phyloP scores from a whole-genome alignment of 2,888 invertebrate species.

The Heliconius cydno region DNA sequence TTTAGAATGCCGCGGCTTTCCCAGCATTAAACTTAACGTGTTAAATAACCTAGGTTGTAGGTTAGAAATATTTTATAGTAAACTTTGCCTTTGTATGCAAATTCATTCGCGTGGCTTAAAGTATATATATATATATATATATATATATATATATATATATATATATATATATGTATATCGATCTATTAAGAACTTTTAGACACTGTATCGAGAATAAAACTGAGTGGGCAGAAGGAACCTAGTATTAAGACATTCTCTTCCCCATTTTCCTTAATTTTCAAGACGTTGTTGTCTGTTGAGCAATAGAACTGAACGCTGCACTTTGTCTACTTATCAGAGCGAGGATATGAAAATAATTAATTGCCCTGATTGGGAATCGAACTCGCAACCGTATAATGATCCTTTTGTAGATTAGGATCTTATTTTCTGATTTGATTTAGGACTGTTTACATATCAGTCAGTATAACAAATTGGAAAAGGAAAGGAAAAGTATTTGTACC shows the following conservation, averaged over 20 bases:
- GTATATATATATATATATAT: not conserved
- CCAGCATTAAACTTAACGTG: slow-evolving; percentile 6
- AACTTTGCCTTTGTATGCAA: not conserved
- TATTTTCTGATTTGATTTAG: not conserved
- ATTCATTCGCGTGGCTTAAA: not conserved
- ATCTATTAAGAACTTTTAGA: not conserved
- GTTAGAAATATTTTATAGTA: not conserved
- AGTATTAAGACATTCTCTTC: not conserved
- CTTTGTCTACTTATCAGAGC: not conserved
- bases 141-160: not conserved
- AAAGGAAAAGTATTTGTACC: not conserved
- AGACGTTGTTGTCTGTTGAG: too few species aligned
- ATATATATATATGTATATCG: not conserved
- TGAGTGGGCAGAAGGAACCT: not conserved
- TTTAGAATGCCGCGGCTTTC: slow-evolving; percentile 24
- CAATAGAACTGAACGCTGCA: too few species aligned
- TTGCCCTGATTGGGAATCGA: not conserved
- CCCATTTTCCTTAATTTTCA: not conserved
- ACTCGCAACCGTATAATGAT: not conserved
- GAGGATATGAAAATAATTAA: not conserved
- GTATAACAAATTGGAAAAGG: not conserved
- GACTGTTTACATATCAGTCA: not conserved
- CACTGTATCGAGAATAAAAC: not conserved
- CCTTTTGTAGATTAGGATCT: not conserved
- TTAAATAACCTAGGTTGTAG: slow-evolving; percentile 1